These are phyloP conservation scores for Brachyopa scutellaris DNA, from an alignment of 2,888 invertebrate species.

Conservation along the genomic window DNA sequence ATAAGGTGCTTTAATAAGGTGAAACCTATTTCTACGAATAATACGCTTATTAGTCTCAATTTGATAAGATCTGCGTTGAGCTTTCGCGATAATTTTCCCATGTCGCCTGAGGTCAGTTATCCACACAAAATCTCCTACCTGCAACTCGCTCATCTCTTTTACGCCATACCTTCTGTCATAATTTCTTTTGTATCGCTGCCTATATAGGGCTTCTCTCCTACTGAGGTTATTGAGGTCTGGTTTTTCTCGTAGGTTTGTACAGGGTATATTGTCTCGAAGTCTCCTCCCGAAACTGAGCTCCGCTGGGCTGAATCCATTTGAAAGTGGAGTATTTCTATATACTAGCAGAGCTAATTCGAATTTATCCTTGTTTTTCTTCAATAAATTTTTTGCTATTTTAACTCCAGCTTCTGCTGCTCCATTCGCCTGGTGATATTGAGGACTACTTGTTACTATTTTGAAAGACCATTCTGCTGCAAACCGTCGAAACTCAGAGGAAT, in stretches of 20 bases:
- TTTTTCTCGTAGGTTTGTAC: not conserved
- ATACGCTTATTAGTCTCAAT: conserved; percentile 10
- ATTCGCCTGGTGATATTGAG: conserved; percentile 9
- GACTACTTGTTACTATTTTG: not conserved
- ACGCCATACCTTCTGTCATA: not conserved
- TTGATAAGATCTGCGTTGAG: conserved; percentile 11
- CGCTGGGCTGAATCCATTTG: conserved; percentile 1
- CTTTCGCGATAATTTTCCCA: conserved; percentile 10
- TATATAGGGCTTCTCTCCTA: not conserved
- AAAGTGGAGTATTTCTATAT: not conserved
- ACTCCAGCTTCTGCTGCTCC: conserved; percentile 2
- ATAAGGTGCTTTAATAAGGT: conserved; percentile 16
- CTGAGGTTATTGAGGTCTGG: not conserved
- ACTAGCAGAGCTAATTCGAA: not conserved
- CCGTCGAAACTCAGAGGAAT: not conserved
- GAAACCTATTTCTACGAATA: conserved; percentile 16
- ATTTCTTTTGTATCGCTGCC: not conserved
- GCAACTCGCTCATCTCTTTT: not conserved
- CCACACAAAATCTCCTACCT: conserved; percentile 1
- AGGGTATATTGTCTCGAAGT: not conserved
- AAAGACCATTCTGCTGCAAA: conserved; percentile 8
- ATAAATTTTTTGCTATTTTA: conserved; percentile 12
- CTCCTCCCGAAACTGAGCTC: conserved; percentile 2
- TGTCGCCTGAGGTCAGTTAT: not conserved
- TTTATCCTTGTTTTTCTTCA: not conserved